Evolutionary conservation across 2,888 invertebrate species (phyloP), one percentile per base, ranked within the genome.

Genomic region (Eristalinus sepulchralis): DNA sequence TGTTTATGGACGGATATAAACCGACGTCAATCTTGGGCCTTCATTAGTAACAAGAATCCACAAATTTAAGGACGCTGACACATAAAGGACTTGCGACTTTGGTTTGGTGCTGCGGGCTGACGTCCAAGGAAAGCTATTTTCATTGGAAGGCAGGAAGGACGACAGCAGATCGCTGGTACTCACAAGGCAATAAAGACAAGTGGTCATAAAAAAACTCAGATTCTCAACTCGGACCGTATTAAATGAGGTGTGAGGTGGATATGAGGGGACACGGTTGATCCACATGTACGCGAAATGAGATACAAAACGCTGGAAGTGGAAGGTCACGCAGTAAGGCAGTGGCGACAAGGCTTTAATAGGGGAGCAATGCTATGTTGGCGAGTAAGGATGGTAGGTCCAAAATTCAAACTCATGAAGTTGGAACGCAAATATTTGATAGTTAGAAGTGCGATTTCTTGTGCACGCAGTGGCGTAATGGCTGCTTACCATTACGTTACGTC

Each of bases 1-100:
- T 47, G 71, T 77, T 85, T 77, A 85, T 81, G 62, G 62, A 20
- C 6, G 57, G 22, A 67, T 63, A 72, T 85, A 77, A 81, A 85
- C 66, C 75, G 36, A 60, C 71, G 68, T 68, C 67, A 57, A 81
- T 81, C 60, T n/a, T 53, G n/a, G 33, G 72, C 34, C 60, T 81
- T 81, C 76, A 77, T 85, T 77, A 77, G 81, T 31, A 36, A 24
- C 13, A 9, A 59, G n/a, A 81, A 72, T 81, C 68, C 76, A 33
- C 71, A 53, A 47, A 33, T 72, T 71, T 64, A 79, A 70, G 80
- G 39, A 60, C 57, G 27, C 66, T 64, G 66, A 31, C 57, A 4
- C 57, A 57, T 57, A 24, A 57, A 57, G 22, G 9, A 11, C 24
- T 10, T 2, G 1, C 13, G 57, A 57, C 57, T 27, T 57, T 57